These are phyloP conservation scores for Aplochiton taeniatus DNA, from an alignment of 2,797 vertebrate genomes.

Conservation along the genomic window DNA sequence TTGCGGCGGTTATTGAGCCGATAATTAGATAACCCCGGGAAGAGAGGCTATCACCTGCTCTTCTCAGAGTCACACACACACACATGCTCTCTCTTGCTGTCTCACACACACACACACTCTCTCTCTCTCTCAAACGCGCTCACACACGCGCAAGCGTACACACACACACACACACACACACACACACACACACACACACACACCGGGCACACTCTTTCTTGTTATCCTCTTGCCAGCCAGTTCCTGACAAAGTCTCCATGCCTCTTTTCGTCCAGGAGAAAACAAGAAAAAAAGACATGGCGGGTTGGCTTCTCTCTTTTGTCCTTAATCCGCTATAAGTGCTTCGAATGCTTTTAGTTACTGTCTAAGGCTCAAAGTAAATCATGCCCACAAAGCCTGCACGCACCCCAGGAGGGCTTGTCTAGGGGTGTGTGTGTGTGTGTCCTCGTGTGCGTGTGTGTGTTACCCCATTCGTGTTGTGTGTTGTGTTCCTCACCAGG, in stretches of 20 bases:
- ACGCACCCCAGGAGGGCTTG: too few species aligned
- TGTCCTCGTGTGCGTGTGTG: neutral
- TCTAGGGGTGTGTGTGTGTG: neutral
- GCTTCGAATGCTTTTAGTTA: slow-evolving; percentile 60
- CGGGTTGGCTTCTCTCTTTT: slow-evolving; percentile 12
- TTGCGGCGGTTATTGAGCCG: slow-evolving; percentile 73
- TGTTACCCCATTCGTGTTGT: neutral
- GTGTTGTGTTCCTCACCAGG: neutral
- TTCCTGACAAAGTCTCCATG: slow-evolving; percentile 55
- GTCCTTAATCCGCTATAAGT: slow-evolving; percentile 56
- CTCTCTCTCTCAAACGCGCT: slow-evolving; percentile 19
- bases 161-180: slow-evolving; percentile 29
- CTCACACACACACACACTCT: slow-evolving; percentile 26
- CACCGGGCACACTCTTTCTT: neutral
- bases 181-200: slow-evolving; percentile 18
- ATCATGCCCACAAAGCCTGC: neutral
- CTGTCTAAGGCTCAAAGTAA: slow-evolving; percentile 38
- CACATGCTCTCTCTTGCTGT: too few species aligned
- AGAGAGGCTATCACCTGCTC: slow-evolving; percentile 62
- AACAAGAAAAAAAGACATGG: slow-evolving; percentile 11
- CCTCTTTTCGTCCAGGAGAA: slow-evolving; percentile 65
- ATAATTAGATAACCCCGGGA: slow-evolving; percentile 78
- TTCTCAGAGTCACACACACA: slow-evolving; percentile 63
- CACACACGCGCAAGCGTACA: slow-evolving; percentile 47
- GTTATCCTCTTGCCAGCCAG: slow-evolving; percentile 31